phyloP scores from a whole-genome alignment of 2,113 vertebrate genomes.

The Barnardius zonarius region DNA sequence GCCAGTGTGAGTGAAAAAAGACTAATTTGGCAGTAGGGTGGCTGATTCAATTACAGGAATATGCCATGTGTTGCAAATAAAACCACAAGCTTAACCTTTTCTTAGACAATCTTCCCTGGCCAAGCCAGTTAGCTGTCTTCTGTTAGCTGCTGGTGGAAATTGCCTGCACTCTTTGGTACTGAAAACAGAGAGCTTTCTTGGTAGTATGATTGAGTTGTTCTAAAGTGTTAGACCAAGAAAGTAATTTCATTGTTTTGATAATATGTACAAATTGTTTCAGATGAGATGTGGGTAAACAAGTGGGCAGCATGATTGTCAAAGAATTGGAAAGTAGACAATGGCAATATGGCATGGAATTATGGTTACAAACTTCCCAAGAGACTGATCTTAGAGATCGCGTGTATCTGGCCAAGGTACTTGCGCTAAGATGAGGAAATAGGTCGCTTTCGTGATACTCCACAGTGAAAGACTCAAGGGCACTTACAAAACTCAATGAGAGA shows the following conservation, averaged over 20 bases:
- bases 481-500: not conserved
- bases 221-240: not conserved
- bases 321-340: not conserved
- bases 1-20: not conserved
- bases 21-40: not conserved
- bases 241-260: not conserved
- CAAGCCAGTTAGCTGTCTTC: not conserved
- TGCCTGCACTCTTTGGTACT: not conserved
- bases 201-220: not conserved
- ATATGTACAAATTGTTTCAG: not conserved
- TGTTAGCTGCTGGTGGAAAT: not conserved
- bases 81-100: not conserved
- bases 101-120: no score
- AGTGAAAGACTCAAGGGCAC: not conserved
- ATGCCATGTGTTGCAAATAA: not conserved
- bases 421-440: accelerated
- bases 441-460: accelerated
- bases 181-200: not conserved
- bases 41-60: not conserved
- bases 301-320: not conserved
- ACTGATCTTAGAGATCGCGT: not conserved
- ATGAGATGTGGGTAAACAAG: not conserved
- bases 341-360: accelerated
- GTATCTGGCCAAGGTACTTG: not conserved
- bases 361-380: not conserved